Base-by-base conservation (phyloP, 2,113 vertebrate species). In the Osmerus mordax region DNA sequence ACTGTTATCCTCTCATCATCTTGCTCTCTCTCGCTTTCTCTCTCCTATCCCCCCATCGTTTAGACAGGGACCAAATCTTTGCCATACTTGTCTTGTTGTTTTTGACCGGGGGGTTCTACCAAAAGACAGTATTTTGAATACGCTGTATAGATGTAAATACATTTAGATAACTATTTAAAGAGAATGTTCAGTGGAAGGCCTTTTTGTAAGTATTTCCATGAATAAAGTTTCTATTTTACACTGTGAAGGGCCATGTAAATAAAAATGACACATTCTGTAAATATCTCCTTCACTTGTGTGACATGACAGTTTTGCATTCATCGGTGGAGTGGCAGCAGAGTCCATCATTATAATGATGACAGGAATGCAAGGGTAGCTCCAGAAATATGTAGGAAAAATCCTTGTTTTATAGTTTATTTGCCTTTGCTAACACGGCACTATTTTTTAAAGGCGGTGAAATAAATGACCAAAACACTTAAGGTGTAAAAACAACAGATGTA, bases 191-290 rank as follows among this genome's bases (percentile, higher is more conserved):
- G 75, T 79, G 79, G 93, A 94, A 91, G 94, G 93, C 94, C 94
- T 95, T 95, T 92, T 97, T 97, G 95, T 96, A 96, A 96, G 94
- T 91, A 92, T 91, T 90, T 95, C 93, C 93, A 94, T 95, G 92
- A 96, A 97, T 96, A 96, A 97, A 92, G 92, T 87, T 92, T 96
- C 92, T 97, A 96, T 97, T 97, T 98, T 97, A 96, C 92, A 94
- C 91, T 93, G 87, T 90, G 87, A 87, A 90, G 78, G 89, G 79
- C 86, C 84, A 74, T 90, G 90, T 89, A 87, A 89, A 91, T 91
- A 91, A 91, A 90, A 84, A 3, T 63, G 6, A 80, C 71, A 70
- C 88, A 86, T 83, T 9, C 3, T 4, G 7, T 41, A 8, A 23
- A 56, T 62, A 70, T 74, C 69, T 36, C 2, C 25, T 4, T 32